Conservation (phyloP, 2,888 invertebrate species). For the Aromia moschata region DNA sequence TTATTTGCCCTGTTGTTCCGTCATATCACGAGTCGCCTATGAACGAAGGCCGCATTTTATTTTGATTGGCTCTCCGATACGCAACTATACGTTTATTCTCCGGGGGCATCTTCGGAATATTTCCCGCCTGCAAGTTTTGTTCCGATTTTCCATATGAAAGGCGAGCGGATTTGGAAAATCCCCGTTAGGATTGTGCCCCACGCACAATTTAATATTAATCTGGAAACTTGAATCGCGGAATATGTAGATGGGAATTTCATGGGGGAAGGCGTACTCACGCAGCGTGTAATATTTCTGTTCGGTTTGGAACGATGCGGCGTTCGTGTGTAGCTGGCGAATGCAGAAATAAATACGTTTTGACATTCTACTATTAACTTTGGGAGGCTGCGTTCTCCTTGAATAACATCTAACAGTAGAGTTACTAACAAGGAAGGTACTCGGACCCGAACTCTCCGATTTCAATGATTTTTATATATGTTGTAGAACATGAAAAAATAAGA, state of each 20-base stretch:
- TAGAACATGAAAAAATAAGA: too few relatives aligned
- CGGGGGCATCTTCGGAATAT: constrained; percentile 2
- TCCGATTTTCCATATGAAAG: constrained; percentile 21
- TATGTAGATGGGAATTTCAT: constrained; percentile 16
- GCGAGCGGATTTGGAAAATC: constrained; percentile 18
- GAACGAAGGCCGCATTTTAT: constrained; percentile 48
- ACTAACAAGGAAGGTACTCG: too few relatives aligned
- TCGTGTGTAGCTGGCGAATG: not conserved
- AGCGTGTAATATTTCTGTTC: constrained; percentile 17
- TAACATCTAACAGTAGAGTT: too few relatives aligned
- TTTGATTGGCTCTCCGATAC: constrained; percentile 47
- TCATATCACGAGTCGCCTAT: constrained; percentile 50
- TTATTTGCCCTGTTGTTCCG: too few relatives aligned
- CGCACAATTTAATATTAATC: constrained; percentile 25
- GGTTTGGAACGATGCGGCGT: not conserved
- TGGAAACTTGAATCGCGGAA: constrained; percentile 17
- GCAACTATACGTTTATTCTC: constrained; percentile 29
- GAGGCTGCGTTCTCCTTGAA: too few relatives aligned
- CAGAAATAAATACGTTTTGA: too few relatives aligned
- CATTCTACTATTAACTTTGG: too few relatives aligned
- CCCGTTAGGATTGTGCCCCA: constrained; percentile 14
- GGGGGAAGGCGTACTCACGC: constrained; percentile 3
- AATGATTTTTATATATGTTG: too few relatives aligned
- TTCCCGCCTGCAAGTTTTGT: constrained; percentile 14
- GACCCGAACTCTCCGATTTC: too few relatives aligned